phyloP scores from a whole-genome alignment of 2,113 vertebrate genomes.

The Eubucco bourcierii region DNA sequence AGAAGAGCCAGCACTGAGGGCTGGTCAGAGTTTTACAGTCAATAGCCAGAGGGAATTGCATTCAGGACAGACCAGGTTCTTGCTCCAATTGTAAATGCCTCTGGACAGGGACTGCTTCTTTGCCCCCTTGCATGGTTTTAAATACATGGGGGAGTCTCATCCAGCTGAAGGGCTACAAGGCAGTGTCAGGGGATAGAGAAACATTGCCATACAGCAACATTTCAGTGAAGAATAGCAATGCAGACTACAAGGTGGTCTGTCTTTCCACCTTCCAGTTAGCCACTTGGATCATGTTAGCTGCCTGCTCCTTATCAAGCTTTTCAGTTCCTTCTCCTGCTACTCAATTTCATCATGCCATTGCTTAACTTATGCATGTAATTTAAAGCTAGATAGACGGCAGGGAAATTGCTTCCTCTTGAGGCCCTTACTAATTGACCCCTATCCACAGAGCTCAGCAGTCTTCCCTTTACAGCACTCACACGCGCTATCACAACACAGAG shows the following conservation, averaged over 20 bases:
- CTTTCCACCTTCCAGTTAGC: constrained; percentile 3
- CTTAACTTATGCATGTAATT: constrained; percentile 46
- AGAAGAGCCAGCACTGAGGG: background rate
- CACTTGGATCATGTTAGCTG: background rate
- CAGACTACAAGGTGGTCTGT: background rate
- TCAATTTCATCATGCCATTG: background rate
- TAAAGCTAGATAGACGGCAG: constrained; percentile 34
- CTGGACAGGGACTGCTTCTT: background rate
- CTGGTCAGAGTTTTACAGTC: background rate
- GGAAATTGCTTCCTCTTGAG: constrained; percentile 64
- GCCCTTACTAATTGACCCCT: constrained; percentile 67
- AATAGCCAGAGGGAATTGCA: accelerated
- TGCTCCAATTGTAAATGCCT: background rate
- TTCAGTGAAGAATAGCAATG: accelerated
- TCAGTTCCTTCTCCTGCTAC: constrained; percentile 22
- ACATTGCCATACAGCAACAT: background rate
- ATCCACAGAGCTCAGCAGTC: constrained; percentile 71
- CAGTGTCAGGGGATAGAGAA: background rate
- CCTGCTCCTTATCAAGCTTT: constrained; percentile 43
- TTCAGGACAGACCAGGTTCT: background rate
- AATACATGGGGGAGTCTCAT: background rate
- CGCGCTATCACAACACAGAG: background rate
- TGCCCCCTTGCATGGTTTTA: background rate
- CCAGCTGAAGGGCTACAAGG: background rate
- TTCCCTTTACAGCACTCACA: constrained; percentile 56